Conservation (phyloP, 2,113 vertebrate genomes). For the Dissostichus mawsoni region DNA sequence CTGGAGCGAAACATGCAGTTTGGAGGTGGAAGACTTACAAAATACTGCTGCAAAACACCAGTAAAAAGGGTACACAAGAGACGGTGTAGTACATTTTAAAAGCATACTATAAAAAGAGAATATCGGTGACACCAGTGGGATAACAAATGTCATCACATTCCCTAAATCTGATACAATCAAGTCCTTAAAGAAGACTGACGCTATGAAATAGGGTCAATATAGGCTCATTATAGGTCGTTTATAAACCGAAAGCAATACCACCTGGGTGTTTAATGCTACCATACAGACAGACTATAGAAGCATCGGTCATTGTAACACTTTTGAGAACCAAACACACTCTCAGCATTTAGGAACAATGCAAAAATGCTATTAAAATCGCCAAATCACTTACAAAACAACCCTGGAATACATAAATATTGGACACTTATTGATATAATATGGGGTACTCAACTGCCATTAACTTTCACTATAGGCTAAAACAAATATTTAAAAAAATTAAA, state of each 20-base stretch:
- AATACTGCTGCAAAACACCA: too few relatives aligned
- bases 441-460: not conserved
- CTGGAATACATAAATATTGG: not conserved
- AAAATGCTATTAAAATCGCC: not conserved
- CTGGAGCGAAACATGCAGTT: not conserved
- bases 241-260: too few relatives aligned
- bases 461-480: not conserved
- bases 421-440: too few relatives aligned
- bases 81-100: too few relatives aligned
- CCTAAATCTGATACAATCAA: not conserved
- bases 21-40: not conserved
- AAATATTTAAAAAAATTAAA: not conserved
- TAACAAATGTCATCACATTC: not conserved
- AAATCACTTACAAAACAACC: not conserved
- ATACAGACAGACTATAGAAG: not conserved
- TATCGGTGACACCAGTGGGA: too few relatives aligned
- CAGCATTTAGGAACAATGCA: not conserved
- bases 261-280: too few relatives aligned
- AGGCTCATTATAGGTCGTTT: not conserved
- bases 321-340: not conserved
- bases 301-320: not conserved
- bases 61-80: too few relatives aligned
- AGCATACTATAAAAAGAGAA: too few relatives aligned
- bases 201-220: not conserved
- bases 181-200: not conserved